Base-by-base conservation (phyloP, 2,888 invertebrate genomes). In the Pyralis farinalis region DNA sequence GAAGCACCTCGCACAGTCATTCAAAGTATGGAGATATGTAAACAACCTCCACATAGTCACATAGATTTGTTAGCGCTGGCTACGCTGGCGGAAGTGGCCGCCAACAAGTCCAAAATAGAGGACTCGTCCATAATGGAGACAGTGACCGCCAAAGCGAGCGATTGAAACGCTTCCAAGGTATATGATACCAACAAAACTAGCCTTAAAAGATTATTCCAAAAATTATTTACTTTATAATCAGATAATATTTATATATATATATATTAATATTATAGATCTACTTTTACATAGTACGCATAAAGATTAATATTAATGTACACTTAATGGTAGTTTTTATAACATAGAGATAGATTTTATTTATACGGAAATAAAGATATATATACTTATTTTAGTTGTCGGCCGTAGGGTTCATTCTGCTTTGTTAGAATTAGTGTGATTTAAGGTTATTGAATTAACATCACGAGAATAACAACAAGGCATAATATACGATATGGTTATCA, bases 71-170 rank as follows among this genome's bases (percentile, higher is more conserved):
- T 91, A 47, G 92, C 91, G 6, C 76, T 93, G 52, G 91, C 91
- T n/a, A 92, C 93, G 0, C 71, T 93, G 47, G 93, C 93, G 25
- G 92, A 93, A 63, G 91, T 93, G 20, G 93, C 93, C n/a, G 81
- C 92, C 34, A 91, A 90, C 63, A 91, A 85, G 9, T 85, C 80
- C 21, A 84, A 82, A 47, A 71, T 87, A 7, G 86, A 81, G 31
- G 75, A 79, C 49, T 58, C 73, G 28, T 56, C 65, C 41, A 53
- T 60, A 38, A 44, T 63, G 35, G 56, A 65, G 43, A 56, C 51
- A 50, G 53, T 70, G 31, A 56, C 71, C 51, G 68, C 75, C 71
- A 68, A 71, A 66, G 63, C 73, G 57, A 71, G 60, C 69, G 75
- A 75, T 45, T 66, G 60, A 49, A 63, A 77, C 78, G 75, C 82